Conservation (phyloP, 1,140 invertebrate genomes). For the Aphaenogaster rudis region DNA sequence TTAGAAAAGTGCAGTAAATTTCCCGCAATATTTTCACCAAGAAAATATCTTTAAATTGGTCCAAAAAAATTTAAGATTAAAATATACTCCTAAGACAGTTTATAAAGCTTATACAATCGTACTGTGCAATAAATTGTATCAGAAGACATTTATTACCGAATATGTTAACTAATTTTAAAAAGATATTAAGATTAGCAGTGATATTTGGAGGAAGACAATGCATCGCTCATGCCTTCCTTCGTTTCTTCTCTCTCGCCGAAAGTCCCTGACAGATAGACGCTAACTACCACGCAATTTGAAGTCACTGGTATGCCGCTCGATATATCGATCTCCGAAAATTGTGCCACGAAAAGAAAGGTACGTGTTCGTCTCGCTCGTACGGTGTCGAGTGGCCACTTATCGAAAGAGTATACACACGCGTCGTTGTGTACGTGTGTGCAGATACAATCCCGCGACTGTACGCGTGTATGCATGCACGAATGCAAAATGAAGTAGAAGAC, state of each 20-base stretch:
- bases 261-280: slow-evolving; percentile 68
- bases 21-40: neutral
- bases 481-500: neutral
- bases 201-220: neutral
- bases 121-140: neutral
- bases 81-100: neutral
- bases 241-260: slow-evolving; percentile 61
- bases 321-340: slow-evolving; percentile 85
- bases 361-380: slow-evolving; percentile 70
- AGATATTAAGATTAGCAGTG: neutral
- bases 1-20: neutral
- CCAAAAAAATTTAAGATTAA: neutral
- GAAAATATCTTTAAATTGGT: neutral
- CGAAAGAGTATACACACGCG: slow-evolving; percentile 78
- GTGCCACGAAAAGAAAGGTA: slow-evolving; percentile 83
- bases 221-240: neutral
- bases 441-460: neutral
- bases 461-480: neutral
- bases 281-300: slow-evolving; percentile 83
- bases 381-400: slow-evolving; percentile 78
- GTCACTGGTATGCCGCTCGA: slow-evolving; percentile 78
- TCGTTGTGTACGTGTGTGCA: slow-evolving; percentile 73
- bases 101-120: neutral
- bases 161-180: neutral
- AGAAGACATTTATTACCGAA: neutral